phyloP scores from a whole-genome alignment of 2,797 vertebrate genomes.

The Acanthiza pusilla region DNA sequence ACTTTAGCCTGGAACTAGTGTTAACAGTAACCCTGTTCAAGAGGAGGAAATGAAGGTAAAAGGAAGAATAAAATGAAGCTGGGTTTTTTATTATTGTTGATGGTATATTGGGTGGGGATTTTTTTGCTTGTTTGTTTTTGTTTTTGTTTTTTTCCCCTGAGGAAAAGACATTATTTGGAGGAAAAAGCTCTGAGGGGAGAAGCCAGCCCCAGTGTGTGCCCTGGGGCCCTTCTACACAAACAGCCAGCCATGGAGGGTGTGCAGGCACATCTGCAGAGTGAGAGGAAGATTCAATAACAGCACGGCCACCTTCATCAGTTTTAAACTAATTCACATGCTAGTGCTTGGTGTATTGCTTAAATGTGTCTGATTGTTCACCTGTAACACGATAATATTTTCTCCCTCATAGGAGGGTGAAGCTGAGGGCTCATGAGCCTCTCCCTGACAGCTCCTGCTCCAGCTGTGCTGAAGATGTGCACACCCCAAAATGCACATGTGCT shows the following conservation, averaged over 20 bases:
- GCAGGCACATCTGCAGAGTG: background rate
- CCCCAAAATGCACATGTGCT: rapidly evolving
- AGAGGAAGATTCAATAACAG: background rate
- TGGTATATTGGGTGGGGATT: background rate
- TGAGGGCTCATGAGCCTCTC: background rate
- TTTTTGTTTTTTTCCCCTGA: background rate
- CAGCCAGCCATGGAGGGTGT: background rate
- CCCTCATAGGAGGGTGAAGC: background rate
- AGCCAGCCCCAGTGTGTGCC: background rate
- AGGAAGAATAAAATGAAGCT: background rate
- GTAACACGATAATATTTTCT: background rate
- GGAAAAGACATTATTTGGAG: background rate
- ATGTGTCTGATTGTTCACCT: background rate
- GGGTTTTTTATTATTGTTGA: background rate
- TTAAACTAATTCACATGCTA: background rate
- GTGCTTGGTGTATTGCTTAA: background rate
- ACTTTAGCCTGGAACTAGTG: background rate
- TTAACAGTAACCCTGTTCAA: background rate
- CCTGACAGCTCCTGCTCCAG: background rate
- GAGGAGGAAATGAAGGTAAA: background rate
- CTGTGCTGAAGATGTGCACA: background rate
- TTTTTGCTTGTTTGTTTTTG: background rate
- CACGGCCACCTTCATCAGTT: background rate
- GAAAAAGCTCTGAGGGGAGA: background rate
- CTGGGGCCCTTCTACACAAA: background rate